A percentile compares a stretch with the other conserved stretches of the same genome.
Conservation (phyloP, 1,140 invertebrate genomes). For the Psilanteris sp. region DNA sequence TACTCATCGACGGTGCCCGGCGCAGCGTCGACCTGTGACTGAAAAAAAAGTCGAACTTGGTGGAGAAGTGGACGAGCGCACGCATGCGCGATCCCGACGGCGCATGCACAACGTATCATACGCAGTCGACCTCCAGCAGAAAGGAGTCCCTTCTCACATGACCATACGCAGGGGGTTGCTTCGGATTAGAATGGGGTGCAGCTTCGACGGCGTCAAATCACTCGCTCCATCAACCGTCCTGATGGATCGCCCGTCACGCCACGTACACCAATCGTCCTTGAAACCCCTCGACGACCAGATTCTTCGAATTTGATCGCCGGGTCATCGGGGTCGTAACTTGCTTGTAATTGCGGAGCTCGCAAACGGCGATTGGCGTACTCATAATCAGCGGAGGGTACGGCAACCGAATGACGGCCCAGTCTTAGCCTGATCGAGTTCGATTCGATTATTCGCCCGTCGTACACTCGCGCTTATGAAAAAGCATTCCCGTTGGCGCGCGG, state of each 20-base stretch:
- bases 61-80: constrained; percentile 53
- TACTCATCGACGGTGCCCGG: constrained; percentile 71
- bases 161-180: constrained; percentile 34
- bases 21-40: constrained; percentile 77
- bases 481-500: constrained; percentile 1
- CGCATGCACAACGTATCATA: constrained; percentile 55
- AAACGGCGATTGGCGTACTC: too few species aligned
- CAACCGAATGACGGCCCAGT: too few species aligned
- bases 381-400: too few species aligned
- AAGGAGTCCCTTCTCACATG: constrained; percentile 53
- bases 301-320: too few species aligned
- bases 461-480: constrained; percentile 15
- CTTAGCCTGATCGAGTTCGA: too few species aligned
- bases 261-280: constrained; percentile 5
- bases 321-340: too few species aligned
- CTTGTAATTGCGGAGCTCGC: too few species aligned
- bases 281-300: too few species aligned
- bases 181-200: too few species aligned
- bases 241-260: too few species aligned
- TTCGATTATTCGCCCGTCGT: constrained; percentile 34
- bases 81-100: constrained; percentile 70
- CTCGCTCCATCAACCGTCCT: too few species aligned
- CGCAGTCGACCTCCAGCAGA: constrained; percentile 55
- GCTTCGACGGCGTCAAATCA: not conserved
- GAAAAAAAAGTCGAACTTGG: constrained; percentile 75